Conservation (phyloP, 2,113 vertebrate genomes). For the Rhea americana region DNA sequence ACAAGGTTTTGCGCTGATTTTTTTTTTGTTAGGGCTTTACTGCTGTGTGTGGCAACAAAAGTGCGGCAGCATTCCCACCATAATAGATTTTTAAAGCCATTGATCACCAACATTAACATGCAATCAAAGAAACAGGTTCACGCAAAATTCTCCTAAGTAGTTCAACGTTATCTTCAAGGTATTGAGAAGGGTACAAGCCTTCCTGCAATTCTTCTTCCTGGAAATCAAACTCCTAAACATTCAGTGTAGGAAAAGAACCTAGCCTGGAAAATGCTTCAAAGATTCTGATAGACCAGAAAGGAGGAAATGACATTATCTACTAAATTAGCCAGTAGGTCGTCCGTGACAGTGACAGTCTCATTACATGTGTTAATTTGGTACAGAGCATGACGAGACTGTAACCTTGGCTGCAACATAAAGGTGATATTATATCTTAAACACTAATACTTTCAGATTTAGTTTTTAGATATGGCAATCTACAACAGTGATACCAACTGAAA, state of each 20-base stretch:
- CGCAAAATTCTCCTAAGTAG: neutral
- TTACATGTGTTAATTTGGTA: neutral
- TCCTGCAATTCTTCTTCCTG: neutral
- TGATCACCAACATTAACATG: neutral
- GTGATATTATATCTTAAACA: accelerated
- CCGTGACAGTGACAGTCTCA: neutral
- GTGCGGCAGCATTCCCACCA: neutral
- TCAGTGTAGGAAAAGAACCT: neutral
- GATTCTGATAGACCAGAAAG: neutral
- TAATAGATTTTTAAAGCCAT: neutral
- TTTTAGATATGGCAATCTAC: neutral
- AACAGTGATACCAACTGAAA: neutral
- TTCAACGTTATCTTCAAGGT: neutral
- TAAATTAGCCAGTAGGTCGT: neutral
- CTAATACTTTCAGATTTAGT: neutral
- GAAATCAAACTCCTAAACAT: neutral
- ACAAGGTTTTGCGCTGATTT: neutral
- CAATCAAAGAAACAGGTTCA: neutral
- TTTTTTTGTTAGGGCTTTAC: neutral
- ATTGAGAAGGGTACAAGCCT: neutral
- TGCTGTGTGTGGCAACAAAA: neutral
- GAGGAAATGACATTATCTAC: neutral
- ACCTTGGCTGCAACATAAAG: neutral
- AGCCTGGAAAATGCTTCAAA: neutral
- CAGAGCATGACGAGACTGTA: neutral